phyloP scores from a whole-genome alignment of 2,113 vertebrate species.

The Apeltes quadracus region DNA sequence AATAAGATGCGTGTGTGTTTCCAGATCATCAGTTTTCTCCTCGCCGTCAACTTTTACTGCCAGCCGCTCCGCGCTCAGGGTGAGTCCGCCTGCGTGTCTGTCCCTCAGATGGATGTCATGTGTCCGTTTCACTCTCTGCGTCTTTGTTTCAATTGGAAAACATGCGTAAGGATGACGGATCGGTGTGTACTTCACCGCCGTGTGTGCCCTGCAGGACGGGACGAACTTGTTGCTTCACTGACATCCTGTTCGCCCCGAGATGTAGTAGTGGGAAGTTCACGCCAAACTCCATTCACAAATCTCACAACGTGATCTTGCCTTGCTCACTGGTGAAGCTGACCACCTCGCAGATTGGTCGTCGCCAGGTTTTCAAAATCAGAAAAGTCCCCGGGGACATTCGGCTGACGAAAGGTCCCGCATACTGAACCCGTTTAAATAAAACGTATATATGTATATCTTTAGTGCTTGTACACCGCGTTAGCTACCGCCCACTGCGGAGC shows the following conservation, averaged over 20 bases:
- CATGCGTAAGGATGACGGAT: neutral
- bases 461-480: neutral
- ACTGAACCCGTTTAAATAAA: neutral
- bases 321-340: neutral
- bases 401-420: fast-evolving
- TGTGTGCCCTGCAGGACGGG: neutral
- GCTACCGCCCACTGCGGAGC: slow-evolving; percentile 35
- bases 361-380: fast-evolving
- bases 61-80: slow-evolving; percentile 78
- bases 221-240: slow-evolving; percentile 46
- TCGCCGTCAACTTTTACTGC: slow-evolving; percentile 72
- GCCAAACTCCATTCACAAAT: slow-evolving; percentile 1
- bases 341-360: fast-evolving
- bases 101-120: slow-evolving; percentile 11
- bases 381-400: neutral
- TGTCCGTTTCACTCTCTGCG: neutral
- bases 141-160: neutral
- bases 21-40: slow-evolving; percentile 75
- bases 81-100: slow-evolving; percentile 61
- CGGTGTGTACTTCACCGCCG: no score
- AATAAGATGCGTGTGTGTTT: slow-evolving; percentile 83
- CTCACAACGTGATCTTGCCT: fast-evolving
- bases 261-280: neutral
- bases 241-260: slow-evolving; percentile 21
- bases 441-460: no score